Evolutionary conservation across 2,888 invertebrate genomes (phyloP), one percentile per base, ranked within the genome.

Genomic region (Andrena chrysosceles): DNA sequence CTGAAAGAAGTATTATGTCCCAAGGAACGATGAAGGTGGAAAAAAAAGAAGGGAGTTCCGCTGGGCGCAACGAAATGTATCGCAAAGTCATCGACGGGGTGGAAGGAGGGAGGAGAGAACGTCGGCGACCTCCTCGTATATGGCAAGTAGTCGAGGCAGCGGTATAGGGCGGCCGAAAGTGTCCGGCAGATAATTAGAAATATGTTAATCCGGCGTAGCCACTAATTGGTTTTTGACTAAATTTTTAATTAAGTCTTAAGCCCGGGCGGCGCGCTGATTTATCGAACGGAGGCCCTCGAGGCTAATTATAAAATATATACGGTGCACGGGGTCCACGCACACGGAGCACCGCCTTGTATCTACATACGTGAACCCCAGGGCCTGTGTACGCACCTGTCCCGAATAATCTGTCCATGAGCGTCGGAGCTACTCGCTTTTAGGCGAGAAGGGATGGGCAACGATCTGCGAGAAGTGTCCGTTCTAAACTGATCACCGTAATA

Each of bases 151-250:
- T 85, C 83, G 77, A 75, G 74, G 72, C 84, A 73, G 26, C 60
- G 80, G 68, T 85, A 81, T 88, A 83, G 77, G 83, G 64, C 84
- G 82, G 73, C 84, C 78, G 72, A 89, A 89, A 89, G 89, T 89
- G 89, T 89, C 73, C 86, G 84, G 54, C 81, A 59, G 89, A 91
- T 91, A 93, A 93, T 93, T 93, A 93, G 93, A 93, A 93, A 93
- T 93, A 92, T 92, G 93, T 92, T 93, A 92, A 93, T 93, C 89
- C 89, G 81, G 87, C 89, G 89, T 87, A 82, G 90, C 84, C 79
- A 90, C 93, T 93, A 93, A 93, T 93, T 93, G 91, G 91, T 92
- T 91, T 92, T 91, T 90, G 90, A 91, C 90, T 90, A 91, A 91
- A 92, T 90, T 92, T 90, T 91, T 91, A 90, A 92, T 91, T 91